Percentiles rank a stretch among this genome's conserved stretches.
Evolutionary conservation across 2,113 vertebrate species (phyloP).

Genomic region (Phrynosoma platyrhinos): DNA sequence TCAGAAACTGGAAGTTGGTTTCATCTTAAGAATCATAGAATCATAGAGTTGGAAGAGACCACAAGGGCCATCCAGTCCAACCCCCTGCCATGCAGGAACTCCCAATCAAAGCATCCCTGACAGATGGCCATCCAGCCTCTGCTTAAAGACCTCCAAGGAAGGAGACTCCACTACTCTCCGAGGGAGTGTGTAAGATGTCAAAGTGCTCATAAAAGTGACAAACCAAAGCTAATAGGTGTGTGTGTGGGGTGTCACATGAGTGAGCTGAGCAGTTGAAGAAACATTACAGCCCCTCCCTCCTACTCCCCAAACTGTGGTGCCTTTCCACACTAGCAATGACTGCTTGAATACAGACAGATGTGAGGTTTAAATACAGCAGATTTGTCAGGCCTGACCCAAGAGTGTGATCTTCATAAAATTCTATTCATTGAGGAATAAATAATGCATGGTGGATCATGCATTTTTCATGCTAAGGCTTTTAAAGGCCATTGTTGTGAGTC

Average conservation of each 20-base stretch:
- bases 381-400: conserved; percentile 61
- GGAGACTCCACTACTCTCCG: too few species aligned
- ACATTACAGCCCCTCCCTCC: neutral
- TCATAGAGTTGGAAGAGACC: too few species aligned
- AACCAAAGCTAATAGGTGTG: neutral
- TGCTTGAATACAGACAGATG: conserved; percentile 42
- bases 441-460: conserved; percentile 72
- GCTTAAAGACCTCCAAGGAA: too few species aligned
- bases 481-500: conserved; percentile 74
- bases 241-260: fast-evolving
- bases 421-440: conserved; percentile 70
- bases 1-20: conserved; percentile 21
- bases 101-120: too few species aligned
- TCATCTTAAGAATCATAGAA: too few species aligned
- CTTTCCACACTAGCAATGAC: neutral
- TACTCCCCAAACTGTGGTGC: neutral
- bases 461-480: conserved; percentile 72
- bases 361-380: conserved; percentile 51
- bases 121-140: too few species aligned
- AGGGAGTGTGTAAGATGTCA: too few species aligned
- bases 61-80: too few species aligned
- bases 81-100: too few species aligned
- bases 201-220: conserved; percentile 6
- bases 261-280: fast-evolving
- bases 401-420: conserved; percentile 63